phyloP scores from a whole-genome alignment of 64 coral and sea anemone species.

The Montipora cactus region DNA sequence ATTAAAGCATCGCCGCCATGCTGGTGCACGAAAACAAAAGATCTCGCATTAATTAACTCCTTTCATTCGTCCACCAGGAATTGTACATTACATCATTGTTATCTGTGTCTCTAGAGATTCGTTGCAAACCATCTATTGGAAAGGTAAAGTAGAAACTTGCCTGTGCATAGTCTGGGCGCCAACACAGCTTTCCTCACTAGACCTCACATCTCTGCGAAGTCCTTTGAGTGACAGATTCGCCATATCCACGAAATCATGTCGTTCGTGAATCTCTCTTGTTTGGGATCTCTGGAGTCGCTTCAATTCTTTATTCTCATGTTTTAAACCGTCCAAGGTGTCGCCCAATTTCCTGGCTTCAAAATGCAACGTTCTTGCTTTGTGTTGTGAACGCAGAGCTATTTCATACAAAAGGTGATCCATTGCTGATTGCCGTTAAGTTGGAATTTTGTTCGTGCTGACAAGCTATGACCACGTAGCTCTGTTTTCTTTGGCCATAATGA shows the following conservation, averaged over 20 bases:
- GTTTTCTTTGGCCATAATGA: not conserved
- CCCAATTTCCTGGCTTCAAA: slow-evolving; percentile 41
- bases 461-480: not conserved
- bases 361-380: slow-evolving; percentile 49
- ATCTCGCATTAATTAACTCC: too few species aligned
- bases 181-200: slow-evolving; percentile 61
- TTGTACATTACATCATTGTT: too few species aligned
- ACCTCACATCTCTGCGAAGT: slow-evolving; percentile 69
- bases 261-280: slow-evolving; percentile 66
- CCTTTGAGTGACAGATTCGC: slow-evolving; percentile 63
- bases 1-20: too few species aligned
- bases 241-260: slow-evolving; percentile 54
- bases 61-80: too few species aligned
- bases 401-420: slow-evolving; percentile 76
- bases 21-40: too few species aligned
- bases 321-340: slow-evolving; percentile 55
- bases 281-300: slow-evolving; percentile 59
- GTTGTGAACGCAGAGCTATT: slow-evolving; percentile 64
- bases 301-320: slow-evolving; percentile 63
- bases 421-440: not conserved
- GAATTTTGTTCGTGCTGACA: not conserved
- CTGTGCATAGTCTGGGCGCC: slow-evolving; percentile 29
- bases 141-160: not conserved
- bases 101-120: too few species aligned
- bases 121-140: not conserved